Evolutionary conservation across 2,113 vertebrate genomes (phyloP).

Genomic region (Cyanoderma ruficeps): DNA sequence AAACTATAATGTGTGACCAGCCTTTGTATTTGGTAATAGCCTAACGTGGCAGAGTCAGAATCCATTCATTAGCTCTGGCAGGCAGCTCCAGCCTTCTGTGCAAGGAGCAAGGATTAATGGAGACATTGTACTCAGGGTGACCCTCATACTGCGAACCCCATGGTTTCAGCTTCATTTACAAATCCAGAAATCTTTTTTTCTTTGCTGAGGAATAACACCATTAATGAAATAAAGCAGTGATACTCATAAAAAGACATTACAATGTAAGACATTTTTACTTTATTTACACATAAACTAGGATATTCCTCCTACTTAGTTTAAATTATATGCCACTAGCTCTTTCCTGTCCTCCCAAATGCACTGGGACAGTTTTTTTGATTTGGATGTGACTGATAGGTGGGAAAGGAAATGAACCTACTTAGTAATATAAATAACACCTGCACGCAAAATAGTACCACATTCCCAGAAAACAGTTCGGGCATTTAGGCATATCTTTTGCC

Average conservation of each 20-base stretch:
- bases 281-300: background rate
- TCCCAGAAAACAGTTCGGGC: background rate
- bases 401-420: background rate
- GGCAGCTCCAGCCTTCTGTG: conserved; percentile 45
- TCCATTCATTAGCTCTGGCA: conserved; percentile 50
- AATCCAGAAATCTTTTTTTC: conserved; percentile 2
- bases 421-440: background rate
- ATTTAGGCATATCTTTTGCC: background rate
- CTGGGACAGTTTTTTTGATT: background rate
- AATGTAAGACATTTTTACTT: background rate
- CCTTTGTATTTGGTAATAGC: conserved; percentile 52
- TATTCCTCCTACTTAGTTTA: background rate
- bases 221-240: conserved; percentile 26
- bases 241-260: background rate
- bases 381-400: background rate
- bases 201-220: background rate
- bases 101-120: conserved; percentile 38
- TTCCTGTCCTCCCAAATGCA: background rate
- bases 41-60: conserved; percentile 22
- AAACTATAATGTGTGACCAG: conserved; percentile 60
- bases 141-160: background rate
- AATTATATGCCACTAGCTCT: background rate
- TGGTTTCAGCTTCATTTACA: background rate
- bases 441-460: background rate
- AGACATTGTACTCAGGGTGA: conserved; percentile 2